These are phyloP conservation scores for Nycteola revayana DNA, from an alignment of 2,888 invertebrate genomes.

Conservation along the genomic window DNA sequence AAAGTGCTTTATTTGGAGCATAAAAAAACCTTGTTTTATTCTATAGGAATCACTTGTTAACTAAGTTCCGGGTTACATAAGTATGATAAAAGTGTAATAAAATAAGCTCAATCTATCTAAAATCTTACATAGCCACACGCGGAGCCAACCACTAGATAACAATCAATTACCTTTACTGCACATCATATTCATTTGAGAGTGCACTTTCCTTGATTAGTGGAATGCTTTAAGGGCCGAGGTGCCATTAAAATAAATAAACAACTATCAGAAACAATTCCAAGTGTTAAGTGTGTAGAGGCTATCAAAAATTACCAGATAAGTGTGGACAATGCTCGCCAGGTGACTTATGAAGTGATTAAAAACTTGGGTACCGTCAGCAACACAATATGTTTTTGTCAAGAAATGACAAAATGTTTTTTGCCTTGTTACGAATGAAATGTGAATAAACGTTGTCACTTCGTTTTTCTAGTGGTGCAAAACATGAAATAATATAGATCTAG, in stretches of 20 bases:
- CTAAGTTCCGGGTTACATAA: no score
- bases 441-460: conserved; percentile 5
- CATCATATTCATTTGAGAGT: conserved; percentile 76
- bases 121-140: neutral
- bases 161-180: conserved; percentile 68
- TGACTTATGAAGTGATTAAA: conserved; percentile 80
- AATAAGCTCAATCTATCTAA: neutral
- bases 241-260: conserved; percentile 78
- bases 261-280: conserved; percentile 72
- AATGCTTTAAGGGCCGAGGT: conserved; percentile 67
- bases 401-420: conserved; percentile 8
- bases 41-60: no score
- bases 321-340: conserved; percentile 62
- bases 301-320: conserved; percentile 81
- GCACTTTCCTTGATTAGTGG: conserved; percentile 74
- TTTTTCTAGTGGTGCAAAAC: conserved; percentile 9
- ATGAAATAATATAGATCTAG: conserved; percentile 3
- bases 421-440: conserved; percentile 5
- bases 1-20: no score
- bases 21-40: no score
- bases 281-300: conserved; percentile 78
- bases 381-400: conserved; percentile 4
- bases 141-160: conserved; percentile 18
- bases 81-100: no score
- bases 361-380: conserved; percentile 48